Percentiles rank a stretch among this genome's conserved stretches.
Conservation (phyloP, 2,888 invertebrate species). For the Leptura quadrifasciata region DNA sequence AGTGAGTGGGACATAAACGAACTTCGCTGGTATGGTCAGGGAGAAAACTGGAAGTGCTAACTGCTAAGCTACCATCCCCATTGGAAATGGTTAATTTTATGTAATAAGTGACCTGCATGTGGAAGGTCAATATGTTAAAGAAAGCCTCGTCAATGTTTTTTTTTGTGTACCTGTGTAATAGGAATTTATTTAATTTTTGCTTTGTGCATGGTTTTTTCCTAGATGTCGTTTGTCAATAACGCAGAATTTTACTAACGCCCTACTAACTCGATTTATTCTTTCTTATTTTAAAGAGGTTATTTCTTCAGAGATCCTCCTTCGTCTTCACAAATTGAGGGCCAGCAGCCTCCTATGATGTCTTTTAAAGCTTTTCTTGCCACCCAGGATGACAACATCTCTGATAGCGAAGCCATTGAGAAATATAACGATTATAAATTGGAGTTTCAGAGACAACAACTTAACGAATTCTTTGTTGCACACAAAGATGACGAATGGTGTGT, state of each 20-base stretch:
- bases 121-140: background rate
- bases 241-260: slow-evolving; percentile 26
- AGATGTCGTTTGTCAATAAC: slow-evolving; percentile 56
- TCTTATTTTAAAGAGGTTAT: slow-evolving; percentile 67
- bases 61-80: no score
- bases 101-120: no score
- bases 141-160: background rate
- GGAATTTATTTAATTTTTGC: background rate
- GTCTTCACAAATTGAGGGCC: slow-evolving; percentile 71
- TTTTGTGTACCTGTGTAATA: background rate
- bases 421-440: slow-evolving; percentile 99
- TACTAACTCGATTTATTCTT: slow-evolving; percentile 28
- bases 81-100: no score
- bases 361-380: slow-evolving; percentile 97
- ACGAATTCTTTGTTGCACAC: slow-evolving; percentile 98
- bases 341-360: slow-evolving; percentile 96
- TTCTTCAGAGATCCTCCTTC: slow-evolving; percentile 76
- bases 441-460: slow-evolving; percentile 95
- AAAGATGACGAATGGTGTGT: slow-evolving; percentile 99
- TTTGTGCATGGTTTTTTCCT: slow-evolving; percentile 46
- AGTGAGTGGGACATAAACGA: no score
- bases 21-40: no score
- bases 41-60: no score
- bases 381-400: slow-evolving; percentile 98
- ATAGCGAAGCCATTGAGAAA: slow-evolving; percentile 96